Conservation (phyloP, 2,888 invertebrate genomes). For the Glaucopsyche alexis region DNA sequence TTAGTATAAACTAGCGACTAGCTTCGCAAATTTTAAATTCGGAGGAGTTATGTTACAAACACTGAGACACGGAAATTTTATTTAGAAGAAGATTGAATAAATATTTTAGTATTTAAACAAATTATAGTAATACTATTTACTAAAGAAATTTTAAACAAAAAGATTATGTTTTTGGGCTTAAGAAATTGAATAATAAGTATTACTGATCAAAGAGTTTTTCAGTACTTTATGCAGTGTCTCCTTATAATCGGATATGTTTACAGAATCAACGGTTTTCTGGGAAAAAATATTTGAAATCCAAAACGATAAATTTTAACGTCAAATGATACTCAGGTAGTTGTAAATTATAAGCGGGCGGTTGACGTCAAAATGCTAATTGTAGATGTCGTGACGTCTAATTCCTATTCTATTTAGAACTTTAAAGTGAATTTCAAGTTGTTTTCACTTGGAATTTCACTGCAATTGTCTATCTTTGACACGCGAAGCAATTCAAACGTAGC, state of each 20-base stretch:
- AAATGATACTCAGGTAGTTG: neutral
- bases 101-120: neutral
- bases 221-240: neutral
- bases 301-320: neutral
- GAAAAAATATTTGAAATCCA: neutral
- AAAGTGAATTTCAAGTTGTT: conserved; percentile 14
- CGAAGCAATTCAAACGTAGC: conserved; percentile 5
- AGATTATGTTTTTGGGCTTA: neutral
- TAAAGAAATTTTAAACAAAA: neutral
- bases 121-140: neutral
- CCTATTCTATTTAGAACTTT: conserved; percentile 17
- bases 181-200: too few relatives aligned
- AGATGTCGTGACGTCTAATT: conserved; percentile 7
- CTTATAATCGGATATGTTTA: too few relatives aligned
- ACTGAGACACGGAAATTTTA: too few relatives aligned
- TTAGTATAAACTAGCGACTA: too few relatives aligned
- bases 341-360: neutral
- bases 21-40: too few relatives aligned
- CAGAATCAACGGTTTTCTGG: too few relatives aligned
- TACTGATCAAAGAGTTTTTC: neutral
- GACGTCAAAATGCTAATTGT: conserved; percentile 11
- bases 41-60: too few relatives aligned
- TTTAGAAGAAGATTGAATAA: neutral
- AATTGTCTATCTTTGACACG: conserved; percentile 4
- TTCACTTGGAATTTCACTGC: neutral